phyloP scores from a whole-genome alignment of 1,140 invertebrate species.

The Bombus confusus region DNA sequence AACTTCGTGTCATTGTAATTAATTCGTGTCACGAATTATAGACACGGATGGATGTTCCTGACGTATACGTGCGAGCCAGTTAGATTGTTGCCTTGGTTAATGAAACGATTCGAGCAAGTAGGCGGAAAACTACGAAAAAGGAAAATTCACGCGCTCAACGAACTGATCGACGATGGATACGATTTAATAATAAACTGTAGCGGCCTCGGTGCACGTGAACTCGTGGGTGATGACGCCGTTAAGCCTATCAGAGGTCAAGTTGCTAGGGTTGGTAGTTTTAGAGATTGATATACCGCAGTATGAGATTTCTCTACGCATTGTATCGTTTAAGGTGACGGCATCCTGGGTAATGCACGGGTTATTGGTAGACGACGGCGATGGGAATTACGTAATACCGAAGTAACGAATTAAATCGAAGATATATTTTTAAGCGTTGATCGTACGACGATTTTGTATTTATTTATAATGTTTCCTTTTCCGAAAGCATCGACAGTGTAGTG shows the following conservation, averaged over 20 bases:
- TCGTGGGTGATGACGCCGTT: constrained; percentile 84
- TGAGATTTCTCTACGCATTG: not conserved
- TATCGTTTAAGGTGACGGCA: constrained; percentile 83
- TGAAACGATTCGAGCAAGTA: constrained; percentile 83
- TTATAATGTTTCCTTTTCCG: constrained; percentile 47
- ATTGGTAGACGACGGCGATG: constrained; percentile 83
- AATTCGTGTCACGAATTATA: constrained; percentile 71
- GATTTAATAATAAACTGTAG: constrained; percentile 90
- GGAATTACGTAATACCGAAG: constrained; percentile 90
- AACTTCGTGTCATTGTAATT: too few relatives aligned
- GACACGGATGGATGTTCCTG: constrained; percentile 84
- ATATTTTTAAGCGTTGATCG: too few relatives aligned
- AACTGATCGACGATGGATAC: constrained; percentile 82
- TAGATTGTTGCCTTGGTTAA: constrained; percentile 85
- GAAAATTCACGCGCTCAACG: constrained; percentile 83
- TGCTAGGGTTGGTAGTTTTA: constrained; percentile 7
- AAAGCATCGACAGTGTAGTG: constrained; percentile 85
- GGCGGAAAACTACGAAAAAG: constrained; percentile 83
- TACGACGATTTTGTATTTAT: not conserved
- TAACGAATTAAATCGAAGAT: constrained; percentile 64
- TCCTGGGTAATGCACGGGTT: constrained; percentile 85
- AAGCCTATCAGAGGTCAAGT: constrained; percentile 88
- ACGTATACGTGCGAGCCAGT: constrained; percentile 85
- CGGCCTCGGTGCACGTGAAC: constrained; percentile 84
- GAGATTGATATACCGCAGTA: too few relatives aligned